Evolutionary conservation across 2,797 vertebrate genomes (phyloP).

Genomic region (Gymnoscopelus braueri): DNA sequence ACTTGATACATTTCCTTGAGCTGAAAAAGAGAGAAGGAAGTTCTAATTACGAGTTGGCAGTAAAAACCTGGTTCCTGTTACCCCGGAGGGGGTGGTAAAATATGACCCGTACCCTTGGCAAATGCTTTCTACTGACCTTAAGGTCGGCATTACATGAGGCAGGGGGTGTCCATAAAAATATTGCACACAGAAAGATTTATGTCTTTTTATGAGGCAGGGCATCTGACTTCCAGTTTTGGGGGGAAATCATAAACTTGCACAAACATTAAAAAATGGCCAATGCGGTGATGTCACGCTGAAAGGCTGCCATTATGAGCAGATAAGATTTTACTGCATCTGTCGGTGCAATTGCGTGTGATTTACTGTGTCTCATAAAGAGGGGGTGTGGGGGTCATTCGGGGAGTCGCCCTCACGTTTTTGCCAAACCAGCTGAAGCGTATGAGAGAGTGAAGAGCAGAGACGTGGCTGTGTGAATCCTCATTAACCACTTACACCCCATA

Average conservation of each 20-base stretch:
- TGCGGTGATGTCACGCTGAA: constrained; percentile 53
- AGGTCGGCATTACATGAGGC: constrained; percentile 50
- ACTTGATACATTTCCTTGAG: constrained; percentile 39
- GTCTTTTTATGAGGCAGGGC: constrained; percentile 56
- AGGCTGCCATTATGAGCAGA: constrained; percentile 63
- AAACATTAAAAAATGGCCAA: constrained; percentile 57
- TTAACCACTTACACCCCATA: constrained; percentile 9
- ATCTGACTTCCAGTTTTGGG: constrained; percentile 67
- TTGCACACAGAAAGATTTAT: constrained; percentile 58
- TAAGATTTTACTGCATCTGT: constrained; percentile 65
- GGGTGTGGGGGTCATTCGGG: constrained; percentile 39
- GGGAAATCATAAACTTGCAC: constrained; percentile 73
- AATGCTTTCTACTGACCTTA: constrained; percentile 48
- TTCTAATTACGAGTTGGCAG: constrained; percentile 23
- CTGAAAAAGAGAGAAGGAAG: constrained; percentile 20
- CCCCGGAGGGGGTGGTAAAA: constrained; percentile 43
- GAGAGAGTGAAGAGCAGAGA: constrained; percentile 9
- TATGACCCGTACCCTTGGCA: constrained; percentile 30
- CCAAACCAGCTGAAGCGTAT: constrained; percentile 53
- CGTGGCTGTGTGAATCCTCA: neutral
- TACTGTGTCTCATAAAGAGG: constrained; percentile 57
- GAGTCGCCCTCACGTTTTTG: constrained; percentile 13
- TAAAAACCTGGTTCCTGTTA: constrained; percentile 21
- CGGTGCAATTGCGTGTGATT: constrained; percentile 61
- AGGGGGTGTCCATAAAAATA: constrained; percentile 57